These are phyloP conservation scores for Chirona hameri DNA, from an alignment of 2,888 invertebrate species.

Conservation along the genomic window DNA sequence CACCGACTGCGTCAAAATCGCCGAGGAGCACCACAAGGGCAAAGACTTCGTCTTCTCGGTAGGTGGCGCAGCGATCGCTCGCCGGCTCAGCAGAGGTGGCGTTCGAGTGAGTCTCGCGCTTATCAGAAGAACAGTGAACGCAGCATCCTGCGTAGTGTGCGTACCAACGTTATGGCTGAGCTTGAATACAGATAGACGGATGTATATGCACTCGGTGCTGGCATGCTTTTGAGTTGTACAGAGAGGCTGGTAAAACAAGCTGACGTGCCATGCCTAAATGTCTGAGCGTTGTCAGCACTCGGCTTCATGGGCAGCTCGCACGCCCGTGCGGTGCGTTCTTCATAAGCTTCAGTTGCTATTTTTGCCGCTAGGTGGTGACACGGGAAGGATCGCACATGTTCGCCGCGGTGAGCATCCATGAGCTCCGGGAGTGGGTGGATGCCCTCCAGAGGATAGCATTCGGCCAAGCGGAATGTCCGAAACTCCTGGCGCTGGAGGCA, in stretches of 20 bases:
- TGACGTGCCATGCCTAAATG: too few relatives aligned
- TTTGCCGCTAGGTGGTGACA: slow-evolving; percentile 1
- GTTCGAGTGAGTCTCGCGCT: too few relatives aligned
- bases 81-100: neutral
- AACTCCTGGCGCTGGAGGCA: neutral
- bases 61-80: neutral
- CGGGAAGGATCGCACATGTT: neutral
- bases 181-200: too few relatives aligned
- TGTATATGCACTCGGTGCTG: too few relatives aligned
- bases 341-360: neutral
- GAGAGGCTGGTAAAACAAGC: too few relatives aligned
- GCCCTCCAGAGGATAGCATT: neutral
- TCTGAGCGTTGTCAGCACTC: too few relatives aligned
- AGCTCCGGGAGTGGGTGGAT: neutral
- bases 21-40: neutral
- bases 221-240: too few relatives aligned
- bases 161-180: too few relatives aligned
- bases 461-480: neutral
- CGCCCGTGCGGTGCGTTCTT: neutral
- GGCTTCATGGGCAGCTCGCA: too few relatives aligned
- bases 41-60: neutral
- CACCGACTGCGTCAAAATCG: slow-evolving; percentile 1
- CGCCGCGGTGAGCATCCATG: neutral
- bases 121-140: too few relatives aligned
- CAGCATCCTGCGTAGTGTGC: too few relatives aligned